Conservation (phyloP, 2,113 vertebrate genomes). For the Ifrita kowaldi region DNA sequence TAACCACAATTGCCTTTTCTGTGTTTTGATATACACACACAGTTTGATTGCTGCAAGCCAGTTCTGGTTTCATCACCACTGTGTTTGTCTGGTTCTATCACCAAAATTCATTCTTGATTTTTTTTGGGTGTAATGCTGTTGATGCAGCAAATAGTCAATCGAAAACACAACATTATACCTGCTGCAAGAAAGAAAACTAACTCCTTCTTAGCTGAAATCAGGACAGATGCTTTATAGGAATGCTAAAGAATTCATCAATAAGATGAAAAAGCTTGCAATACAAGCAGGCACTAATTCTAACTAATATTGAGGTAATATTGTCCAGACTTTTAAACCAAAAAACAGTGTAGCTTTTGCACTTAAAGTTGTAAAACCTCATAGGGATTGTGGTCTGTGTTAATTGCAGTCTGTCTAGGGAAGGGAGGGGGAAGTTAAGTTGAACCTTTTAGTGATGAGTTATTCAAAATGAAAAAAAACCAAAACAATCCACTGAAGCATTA, state of each 20-base stretch:
- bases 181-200: background rate
- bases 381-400: background rate
- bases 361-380: background rate
- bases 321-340: background rate
- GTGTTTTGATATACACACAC: background rate
- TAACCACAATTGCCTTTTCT: fast-evolving
- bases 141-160: background rate
- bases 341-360: background rate
- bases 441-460: background rate
- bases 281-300: background rate
- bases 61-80: background rate
- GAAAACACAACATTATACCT: background rate
- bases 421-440: background rate
- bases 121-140: background rate
- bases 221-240: background rate
- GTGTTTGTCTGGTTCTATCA: background rate
- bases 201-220: background rate
- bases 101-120: background rate
- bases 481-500: background rate
- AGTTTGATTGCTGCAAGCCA: background rate
- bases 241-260: background rate
- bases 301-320: background rate
- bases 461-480: background rate
- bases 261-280: background rate
- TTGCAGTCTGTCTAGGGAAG: background rate